Evolutionary conservation across 2,797 vertebrate genomes (phyloP).

Genomic region (Catamblyrhynchus diadema): DNA sequence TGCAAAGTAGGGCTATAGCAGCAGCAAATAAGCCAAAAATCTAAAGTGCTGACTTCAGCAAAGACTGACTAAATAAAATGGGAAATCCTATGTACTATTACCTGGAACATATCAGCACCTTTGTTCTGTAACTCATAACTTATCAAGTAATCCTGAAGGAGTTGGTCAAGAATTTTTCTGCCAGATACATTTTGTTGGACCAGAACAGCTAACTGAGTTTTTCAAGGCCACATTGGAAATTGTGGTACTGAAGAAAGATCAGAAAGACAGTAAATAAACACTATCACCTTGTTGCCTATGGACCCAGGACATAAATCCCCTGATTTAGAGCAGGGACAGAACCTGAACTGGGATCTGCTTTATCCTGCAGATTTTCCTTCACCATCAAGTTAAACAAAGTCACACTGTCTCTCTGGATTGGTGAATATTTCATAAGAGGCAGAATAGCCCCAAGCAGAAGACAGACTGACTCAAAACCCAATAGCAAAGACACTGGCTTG

Average conservation of each 20-base stretch:
- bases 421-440: conserved; percentile 56
- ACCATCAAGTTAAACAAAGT: neutral
- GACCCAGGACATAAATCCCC: neutral
- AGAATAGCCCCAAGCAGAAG: conserved; percentile 53
- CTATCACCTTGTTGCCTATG: neutral
- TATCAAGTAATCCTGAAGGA: neutral
- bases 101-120: neutral
- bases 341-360: neutral
- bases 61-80: neutral
- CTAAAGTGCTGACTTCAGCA: neutral
- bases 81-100: neutral
- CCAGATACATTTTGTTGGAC: neutral
- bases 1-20: neutral
- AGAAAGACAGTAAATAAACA: neutral
- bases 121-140: neutral
- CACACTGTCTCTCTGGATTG: neutral
- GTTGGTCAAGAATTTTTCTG: neutral
- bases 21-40: neutral
- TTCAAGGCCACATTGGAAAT: neutral
- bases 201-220: neutral
- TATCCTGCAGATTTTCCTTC: neutral
- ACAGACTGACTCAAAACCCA: conserved; percentile 14
- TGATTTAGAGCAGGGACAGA: neutral
- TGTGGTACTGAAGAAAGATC: neutral
- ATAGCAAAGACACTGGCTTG: neutral